Evolutionary conservation across 2,888 invertebrate genomes (phyloP), one percentile per base, ranked within the genome.

Genomic region (Sarcophaga subvicina): DNA sequence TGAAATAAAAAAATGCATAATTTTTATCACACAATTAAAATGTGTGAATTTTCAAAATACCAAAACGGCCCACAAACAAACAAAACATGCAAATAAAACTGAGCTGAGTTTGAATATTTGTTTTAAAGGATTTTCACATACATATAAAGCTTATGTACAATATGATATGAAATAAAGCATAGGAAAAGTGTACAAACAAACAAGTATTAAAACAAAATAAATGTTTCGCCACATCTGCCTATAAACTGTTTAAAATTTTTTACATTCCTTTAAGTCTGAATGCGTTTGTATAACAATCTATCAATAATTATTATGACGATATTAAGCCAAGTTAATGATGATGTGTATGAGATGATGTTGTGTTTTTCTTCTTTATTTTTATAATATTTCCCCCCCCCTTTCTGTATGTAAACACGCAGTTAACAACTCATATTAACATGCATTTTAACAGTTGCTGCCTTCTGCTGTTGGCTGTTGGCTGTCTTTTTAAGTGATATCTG

Each of bases 31-130:
- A 81, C 81, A 84, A 84, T 87, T 87, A 87, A 73, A 72, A 87
- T 87, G 87, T 87, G 87, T 87, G 87, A 87, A 84, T 84, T 84
- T 84, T 22, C 60, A 79, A 87, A 81, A 81, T 81, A 75, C 83
- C 80, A 86, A 69, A 37, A 54, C 73, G 69, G 80, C 78, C n/a
- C 49, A 70, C 64, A 37, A 62, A 60, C 22, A 72, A 59, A 60
- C 59, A 62, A 67, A 80, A 12, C 78, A 79, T 78, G 64, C 59
- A 70, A 70, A 84, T 75, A 75, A 17, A 54, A 54, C 17, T 22
- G 22, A 54, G 6, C 37, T 25, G 37, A 66, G 27, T 63, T 69
- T 45, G 11, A 47, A 10, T 54, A 70, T 49, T 66, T 66, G 25
- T 63, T 20, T 11, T 10, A 63, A 63, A 63, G 20, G n/a, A 20